Evolutionary conservation across 2,113 vertebrate genomes (phyloP).

Genomic region (Trinectes maculatus): DNA sequence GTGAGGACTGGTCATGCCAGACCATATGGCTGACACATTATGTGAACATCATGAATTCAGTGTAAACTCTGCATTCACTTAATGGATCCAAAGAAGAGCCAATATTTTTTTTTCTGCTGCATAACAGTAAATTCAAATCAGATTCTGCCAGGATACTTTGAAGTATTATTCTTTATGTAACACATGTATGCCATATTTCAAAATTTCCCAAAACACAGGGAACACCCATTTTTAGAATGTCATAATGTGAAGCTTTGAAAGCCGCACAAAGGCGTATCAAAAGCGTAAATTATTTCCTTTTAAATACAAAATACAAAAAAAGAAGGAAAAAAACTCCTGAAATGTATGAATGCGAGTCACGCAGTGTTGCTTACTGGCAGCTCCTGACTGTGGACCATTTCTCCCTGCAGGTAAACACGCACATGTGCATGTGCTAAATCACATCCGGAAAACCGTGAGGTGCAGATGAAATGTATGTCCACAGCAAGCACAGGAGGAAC

Average conservation of each 20-base stretch:
- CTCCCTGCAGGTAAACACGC: slow-evolving; percentile 24
- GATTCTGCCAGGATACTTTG: slow-evolving; percentile 35
- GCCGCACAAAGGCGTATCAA: no score
- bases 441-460: slow-evolving; percentile 10
- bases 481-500: slow-evolving; percentile 13
- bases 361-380: no score
- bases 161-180: slow-evolving; percentile 16
- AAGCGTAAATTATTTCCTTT: no score
- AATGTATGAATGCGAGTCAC: no score
- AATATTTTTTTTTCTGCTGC: neutral
- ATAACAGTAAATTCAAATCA: slow-evolving; percentile 29
- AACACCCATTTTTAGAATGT: slow-evolving; percentile 12
- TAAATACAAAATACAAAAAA: no score
- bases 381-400: no score
- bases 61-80: slow-evolving; percentile 48
- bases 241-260: slow-evolving; percentile 10
- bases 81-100: slow-evolving; percentile 24
- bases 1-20: neutral
- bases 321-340: no score
- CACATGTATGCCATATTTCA: neutral
- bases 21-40: slow-evolving; percentile 60
- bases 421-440: slow-evolving; percentile 17
- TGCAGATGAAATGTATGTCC: slow-evolving; percentile 22
- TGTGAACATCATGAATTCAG: slow-evolving; percentile 38
- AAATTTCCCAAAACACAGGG: neutral